phyloP scores from a whole-genome alignment of 2,113 vertebrate species.

The Garra rufa region DNA sequence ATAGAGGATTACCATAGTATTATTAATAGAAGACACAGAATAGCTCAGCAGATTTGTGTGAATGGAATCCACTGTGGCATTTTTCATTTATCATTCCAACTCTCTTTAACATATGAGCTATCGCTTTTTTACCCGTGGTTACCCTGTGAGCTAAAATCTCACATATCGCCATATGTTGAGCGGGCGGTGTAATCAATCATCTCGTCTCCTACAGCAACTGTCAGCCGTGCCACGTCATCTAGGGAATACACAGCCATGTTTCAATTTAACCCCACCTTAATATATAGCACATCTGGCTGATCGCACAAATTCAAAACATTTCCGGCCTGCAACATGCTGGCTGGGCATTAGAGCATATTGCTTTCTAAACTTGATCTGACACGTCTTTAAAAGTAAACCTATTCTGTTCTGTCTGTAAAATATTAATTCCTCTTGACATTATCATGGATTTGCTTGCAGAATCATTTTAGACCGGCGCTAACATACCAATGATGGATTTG shows the following conservation, averaged over 20 bases:
- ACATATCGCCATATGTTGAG: conserved; percentile 57
- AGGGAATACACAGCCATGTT: conserved; percentile 65
- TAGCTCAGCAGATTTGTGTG: conserved; percentile 31
- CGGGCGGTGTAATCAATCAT: conserved; percentile 67
- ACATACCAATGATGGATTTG: conserved; percentile 33
- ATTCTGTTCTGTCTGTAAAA: not conserved
- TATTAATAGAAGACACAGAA: conserved; percentile 45
- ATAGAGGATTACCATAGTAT: conserved; percentile 16
- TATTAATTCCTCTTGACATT: conserved; percentile 11
- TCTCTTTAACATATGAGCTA: conserved; percentile 19
- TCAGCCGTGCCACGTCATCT: conserved; percentile 59
- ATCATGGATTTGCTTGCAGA: not conserved
- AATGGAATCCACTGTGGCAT: conserved; percentile 47
- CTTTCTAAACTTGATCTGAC: conserved; percentile 32
- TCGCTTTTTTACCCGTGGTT: conserved; percentile 23
- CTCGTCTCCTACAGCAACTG: conserved; percentile 71
- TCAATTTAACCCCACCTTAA: conserved; percentile 65
- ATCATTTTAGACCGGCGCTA: not conserved
- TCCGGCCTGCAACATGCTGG: conserved; percentile 15
- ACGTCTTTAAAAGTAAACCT: not conserved
- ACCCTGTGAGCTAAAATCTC: conserved; percentile 47
- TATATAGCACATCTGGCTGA: conserved; percentile 66
- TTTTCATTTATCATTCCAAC: conserved; percentile 54
- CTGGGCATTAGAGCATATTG: conserved; percentile 24
- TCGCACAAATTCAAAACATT: conserved; percentile 36